Evolutionary conservation across 2,888 invertebrate genomes (phyloP).

Genomic region (Cheilosia scutellata): DNA sequence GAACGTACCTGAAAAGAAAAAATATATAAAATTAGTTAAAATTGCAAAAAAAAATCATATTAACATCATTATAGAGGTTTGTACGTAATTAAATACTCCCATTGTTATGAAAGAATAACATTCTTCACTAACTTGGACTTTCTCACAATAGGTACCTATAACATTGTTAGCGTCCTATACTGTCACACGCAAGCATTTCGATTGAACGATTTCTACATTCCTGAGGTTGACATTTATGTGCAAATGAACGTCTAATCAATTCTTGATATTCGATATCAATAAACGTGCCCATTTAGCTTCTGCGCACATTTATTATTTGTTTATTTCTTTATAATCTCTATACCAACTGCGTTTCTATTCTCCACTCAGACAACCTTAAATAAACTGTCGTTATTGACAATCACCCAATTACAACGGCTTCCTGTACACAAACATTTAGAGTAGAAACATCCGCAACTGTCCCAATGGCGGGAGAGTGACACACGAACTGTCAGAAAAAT

Average conservation of each 20-base stretch:
- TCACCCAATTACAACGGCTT: no score
- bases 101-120: neutral
- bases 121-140: neutral
- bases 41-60: neutral
- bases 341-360: neutral
- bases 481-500: neutral
- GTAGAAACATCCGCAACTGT: neutral
- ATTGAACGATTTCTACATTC: neutral
- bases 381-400: slow-evolving; percentile 18
- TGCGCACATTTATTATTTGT: slow-evolving; percentile 1
- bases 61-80: neutral
- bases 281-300: slow-evolving; percentile 13
- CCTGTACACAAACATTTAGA: neutral
- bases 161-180: neutral
- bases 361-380: neutral
- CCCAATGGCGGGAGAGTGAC: neutral
- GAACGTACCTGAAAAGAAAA: slow-evolving; percentile 1
- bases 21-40: neutral
- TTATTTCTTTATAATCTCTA: slow-evolving; percentile 3
- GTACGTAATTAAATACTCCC: no score
- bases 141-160: neutral
- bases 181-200: neutral
- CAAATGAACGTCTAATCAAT: slow-evolving; percentile 32
- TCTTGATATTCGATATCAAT: slow-evolving; percentile 3
- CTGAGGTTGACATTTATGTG: slow-evolving; percentile 9